Conservation (phyloP, 2,113 vertebrate species). For the Carollia perspicillata region DNA sequence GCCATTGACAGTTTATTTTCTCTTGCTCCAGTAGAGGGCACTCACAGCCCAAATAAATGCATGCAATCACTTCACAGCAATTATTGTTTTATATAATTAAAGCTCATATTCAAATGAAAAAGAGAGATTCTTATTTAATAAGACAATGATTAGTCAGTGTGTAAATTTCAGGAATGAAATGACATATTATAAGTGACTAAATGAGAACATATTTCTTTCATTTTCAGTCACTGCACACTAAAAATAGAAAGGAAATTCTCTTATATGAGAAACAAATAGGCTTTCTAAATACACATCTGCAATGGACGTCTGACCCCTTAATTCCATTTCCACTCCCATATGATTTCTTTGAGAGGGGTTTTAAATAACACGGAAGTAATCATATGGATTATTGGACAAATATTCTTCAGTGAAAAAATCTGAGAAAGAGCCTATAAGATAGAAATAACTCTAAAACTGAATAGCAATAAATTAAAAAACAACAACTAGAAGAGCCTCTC, state of each 20-base stretch:
- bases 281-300: neutral
- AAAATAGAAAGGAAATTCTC: neutral
- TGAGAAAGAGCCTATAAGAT: neutral
- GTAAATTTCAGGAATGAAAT: constrained; percentile 17
- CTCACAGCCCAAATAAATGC: constrained; percentile 70
- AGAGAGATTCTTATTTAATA: constrained; percentile 37
- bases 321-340: neutral
- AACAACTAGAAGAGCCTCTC: neutral
- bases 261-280: neutral
- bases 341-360: neutral
- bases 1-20: constrained; percentile 45
- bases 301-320: neutral
- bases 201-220: neutral
- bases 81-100: constrained; percentile 61
- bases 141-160: constrained; percentile 8
- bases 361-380: neutral
- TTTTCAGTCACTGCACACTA: neutral
- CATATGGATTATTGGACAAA: neutral
- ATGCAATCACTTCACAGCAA: neutral
- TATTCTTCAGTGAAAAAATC: neutral
- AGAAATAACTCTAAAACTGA: neutral
- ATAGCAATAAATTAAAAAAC: no score
- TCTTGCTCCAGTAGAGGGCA: constrained; percentile 75
- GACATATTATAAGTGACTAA: neutral
- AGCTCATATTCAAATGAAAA: constrained; percentile 45